These are phyloP conservation scores for Ophion ventricosus DNA, from an alignment of 2,888 invertebrate species.

Conservation along the genomic window DNA sequence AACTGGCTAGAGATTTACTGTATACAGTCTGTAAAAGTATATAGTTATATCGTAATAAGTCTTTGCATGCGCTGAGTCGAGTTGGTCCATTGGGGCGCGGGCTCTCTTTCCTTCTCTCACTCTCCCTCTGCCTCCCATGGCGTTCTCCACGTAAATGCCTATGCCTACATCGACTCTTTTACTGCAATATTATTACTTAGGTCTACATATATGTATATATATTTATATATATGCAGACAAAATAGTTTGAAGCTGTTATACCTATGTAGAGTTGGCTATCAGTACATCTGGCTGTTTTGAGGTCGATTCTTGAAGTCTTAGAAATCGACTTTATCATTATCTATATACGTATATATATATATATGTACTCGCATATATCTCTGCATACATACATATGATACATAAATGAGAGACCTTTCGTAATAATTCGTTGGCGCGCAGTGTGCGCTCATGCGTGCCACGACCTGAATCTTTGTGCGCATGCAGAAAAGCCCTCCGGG, in stretches of 20 bases:
- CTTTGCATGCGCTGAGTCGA: conserved; percentile 38
- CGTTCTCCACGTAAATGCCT: conserved; percentile 53
- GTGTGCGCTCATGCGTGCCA: conserved; percentile 81
- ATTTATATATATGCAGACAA: not conserved
- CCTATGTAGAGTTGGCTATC: not conserved
- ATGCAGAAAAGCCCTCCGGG: conserved; percentile 65
- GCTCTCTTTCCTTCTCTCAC: not conserved
- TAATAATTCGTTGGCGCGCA: conserved; percentile 77
- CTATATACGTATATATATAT: too few species aligned
- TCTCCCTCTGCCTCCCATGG: conserved; percentile 22
- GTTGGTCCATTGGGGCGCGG: conserved; percentile 45
- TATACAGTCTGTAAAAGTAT: conserved; percentile 19
- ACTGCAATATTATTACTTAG: conserved; percentile 20
- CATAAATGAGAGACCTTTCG: conserved; percentile 75
- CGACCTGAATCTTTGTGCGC: conserved; percentile 81
- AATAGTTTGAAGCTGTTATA: not conserved
- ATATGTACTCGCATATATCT: conserved; percentile 16
- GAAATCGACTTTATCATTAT: not conserved
- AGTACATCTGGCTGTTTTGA: not conserved
- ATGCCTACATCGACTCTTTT: conserved; percentile 58
- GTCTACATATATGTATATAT: not conserved
- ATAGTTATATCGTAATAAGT: conserved; percentile 28
- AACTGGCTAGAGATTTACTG: conserved; percentile 51
- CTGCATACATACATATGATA: conserved; percentile 20
- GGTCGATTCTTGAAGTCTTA: not conserved